Base-by-base conservation (phyloP, 2,113 vertebrate species). In the Coryphaenoides rupestris region DNA sequence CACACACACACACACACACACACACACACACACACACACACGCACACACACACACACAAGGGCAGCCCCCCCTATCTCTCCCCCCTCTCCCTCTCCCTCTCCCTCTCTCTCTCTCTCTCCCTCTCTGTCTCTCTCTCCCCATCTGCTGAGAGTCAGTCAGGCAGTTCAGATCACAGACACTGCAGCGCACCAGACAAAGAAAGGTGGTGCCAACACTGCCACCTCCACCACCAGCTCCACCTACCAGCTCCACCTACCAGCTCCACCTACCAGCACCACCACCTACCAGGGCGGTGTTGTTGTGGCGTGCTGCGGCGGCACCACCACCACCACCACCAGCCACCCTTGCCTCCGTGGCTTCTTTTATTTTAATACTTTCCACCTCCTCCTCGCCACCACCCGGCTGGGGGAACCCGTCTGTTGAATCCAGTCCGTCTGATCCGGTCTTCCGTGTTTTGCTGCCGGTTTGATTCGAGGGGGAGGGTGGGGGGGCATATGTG, bases 111-210 rank as follows among this genome's bases (percentile, higher is more conserved):
- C 33, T 10, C 33, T 40, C 33, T 12, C 7, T 40, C 7, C 13
- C 33, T 40, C 33, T 21, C 50, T 24, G 70, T n/a, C 73, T 54
- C 81, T n/a, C 79, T 68, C 64, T 17, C 76, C 74, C 81, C 73
- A 82, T 86, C 83, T 84, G 85, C 78, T 82, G 72, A 86, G 78
- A 84, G 85, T 87, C 82, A 84, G 82, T 84, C 84, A 79, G 80
- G 84, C 82, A 83, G 85, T 81, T 86, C 77, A 86, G 81, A 89
- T 87, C 82, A 86, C 79, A 56, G 52, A 87, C 85, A 85, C 84
- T 83, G 84, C 87, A 77, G 87, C 75, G 81, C 77, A 84, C 72
- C 83, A 85, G 82, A 85, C 84, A 85, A 85, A 86, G 78, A 79
- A 83, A 87, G 82, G 81, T 83, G 82, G 76, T 75, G 66, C 62